A percentile compares a stretch with the other conserved stretches of the same genome.
Evolutionary conservation across 2,113 vertebrate genomes (phyloP).

Genomic region (Oncorhynchus gorbuscha): DNA sequence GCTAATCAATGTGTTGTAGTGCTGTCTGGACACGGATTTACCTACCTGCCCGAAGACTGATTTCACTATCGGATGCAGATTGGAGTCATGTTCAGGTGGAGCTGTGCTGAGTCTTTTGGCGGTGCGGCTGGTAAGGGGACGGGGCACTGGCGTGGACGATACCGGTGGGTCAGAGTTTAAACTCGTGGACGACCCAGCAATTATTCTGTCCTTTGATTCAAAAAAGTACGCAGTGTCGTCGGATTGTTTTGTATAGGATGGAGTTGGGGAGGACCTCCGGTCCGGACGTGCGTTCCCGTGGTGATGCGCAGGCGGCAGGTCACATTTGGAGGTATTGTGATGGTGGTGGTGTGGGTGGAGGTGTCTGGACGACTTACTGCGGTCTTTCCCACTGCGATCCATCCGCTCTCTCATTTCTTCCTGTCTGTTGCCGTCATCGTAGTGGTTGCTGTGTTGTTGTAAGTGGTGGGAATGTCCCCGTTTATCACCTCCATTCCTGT

Average conservation of each 20-base stretch:
- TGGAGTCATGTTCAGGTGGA: slow-evolving; percentile 64
- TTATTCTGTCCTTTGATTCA: slow-evolving; percentile 55
- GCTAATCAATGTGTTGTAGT: not conserved
- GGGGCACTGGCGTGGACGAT: slow-evolving; percentile 44
- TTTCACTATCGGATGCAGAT: slow-evolving; percentile 73
- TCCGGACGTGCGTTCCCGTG: slow-evolving; percentile 42
- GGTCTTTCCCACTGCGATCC: slow-evolving; percentile 48
- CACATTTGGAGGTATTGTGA: slow-evolving; percentile 35
- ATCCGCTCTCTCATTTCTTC: slow-evolving; percentile 18
- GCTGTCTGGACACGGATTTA: not conserved
- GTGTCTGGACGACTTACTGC: slow-evolving; percentile 53
- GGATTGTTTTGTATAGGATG: slow-evolving; percentile 46
- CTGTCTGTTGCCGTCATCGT: slow-evolving; percentile 39
- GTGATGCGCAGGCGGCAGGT: slow-evolving; percentile 44
- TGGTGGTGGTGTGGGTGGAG: slow-evolving; percentile 21
- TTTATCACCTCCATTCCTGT: slow-evolving; percentile 57
- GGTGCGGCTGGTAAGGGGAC: slow-evolving; percentile 52
- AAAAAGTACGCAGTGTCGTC: slow-evolving; percentile 69
- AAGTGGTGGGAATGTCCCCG: slow-evolving; percentile 37
- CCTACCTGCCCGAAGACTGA: slow-evolving; percentile 76
- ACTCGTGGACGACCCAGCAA: slow-evolving; percentile 59
- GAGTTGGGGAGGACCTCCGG: slow-evolving; percentile 55
- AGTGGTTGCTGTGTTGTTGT: slow-evolving; percentile 28
- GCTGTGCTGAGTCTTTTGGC: slow-evolving; percentile 66
- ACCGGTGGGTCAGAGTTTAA: slow-evolving; percentile 62